phyloP scores from a whole-genome alignment of 1,140 invertebrate genomes.

The Ctenoplectra terminalis region DNA sequence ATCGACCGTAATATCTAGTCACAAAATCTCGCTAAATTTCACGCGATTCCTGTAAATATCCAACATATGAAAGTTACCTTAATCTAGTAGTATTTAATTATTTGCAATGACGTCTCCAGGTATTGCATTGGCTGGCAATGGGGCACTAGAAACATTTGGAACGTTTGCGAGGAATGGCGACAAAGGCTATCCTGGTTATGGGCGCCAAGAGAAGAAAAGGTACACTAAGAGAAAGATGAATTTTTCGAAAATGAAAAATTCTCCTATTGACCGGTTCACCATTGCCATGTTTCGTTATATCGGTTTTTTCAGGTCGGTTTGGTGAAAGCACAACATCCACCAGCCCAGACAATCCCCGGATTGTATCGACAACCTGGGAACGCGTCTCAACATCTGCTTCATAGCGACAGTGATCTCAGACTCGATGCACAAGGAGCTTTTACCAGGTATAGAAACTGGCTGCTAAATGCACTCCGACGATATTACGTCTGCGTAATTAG shows the following conservation, averaged over 20 bases:
- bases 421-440: constrained; percentile 80
- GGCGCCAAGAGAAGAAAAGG: constrained; percentile 81
- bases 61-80: neutral
- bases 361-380: constrained; percentile 77
- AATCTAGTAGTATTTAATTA: neutral
- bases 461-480: neutral
- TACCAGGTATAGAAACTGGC: constrained; percentile 72
- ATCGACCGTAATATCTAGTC: neutral
- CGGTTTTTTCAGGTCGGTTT: constrained; percentile 76
- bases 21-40: neutral
- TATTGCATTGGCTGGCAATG: constrained; percentile 77
- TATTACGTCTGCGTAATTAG: neutral
- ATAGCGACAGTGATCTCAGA: constrained; percentile 80
- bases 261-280: no score
- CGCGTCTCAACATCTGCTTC: constrained; percentile 77
- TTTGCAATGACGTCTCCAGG: constrained; percentile 47
- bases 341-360: constrained; percentile 78
- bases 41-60: neutral
- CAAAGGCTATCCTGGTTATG: constrained; percentile 80
- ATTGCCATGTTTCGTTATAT: constrained; percentile 1
- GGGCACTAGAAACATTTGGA: constrained; percentile 75
- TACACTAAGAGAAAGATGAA: constrained; percentile 38
- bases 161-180: constrained; percentile 80
- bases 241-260: neutral
- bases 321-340: constrained; percentile 81